Evolutionary conservation across 2,888 invertebrate species (phyloP).

Genomic region (Chirona hameri): DNA sequence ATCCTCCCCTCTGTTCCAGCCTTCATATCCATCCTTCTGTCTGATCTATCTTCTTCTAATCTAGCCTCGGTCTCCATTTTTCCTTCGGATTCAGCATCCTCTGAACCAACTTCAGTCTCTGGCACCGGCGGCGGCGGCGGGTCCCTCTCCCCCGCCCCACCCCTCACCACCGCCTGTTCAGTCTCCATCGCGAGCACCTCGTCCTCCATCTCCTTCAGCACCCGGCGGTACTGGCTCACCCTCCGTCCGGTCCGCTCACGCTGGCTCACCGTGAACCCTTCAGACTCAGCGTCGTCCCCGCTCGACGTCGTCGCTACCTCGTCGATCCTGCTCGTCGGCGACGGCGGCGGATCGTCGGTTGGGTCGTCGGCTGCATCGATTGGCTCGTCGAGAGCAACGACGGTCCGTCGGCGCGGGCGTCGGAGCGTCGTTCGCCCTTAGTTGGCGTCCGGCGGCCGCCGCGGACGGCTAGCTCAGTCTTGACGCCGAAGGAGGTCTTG

Average conservation of each 20-base stretch:
- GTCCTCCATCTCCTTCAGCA: not conserved
- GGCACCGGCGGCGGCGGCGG: too few species aligned
- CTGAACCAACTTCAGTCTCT: too few species aligned
- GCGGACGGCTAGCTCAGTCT: not conserved
- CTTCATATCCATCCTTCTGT: too few species aligned
- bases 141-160: not conserved
- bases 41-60: too few species aligned
- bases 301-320: not conserved
- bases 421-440: not conserved
- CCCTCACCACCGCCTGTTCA: not conserved
- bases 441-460: not conserved
- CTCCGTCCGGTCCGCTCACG: not conserved
- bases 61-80: too few species aligned
- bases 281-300: not conserved
- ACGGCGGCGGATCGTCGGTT: not conserved
- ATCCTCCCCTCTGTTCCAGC: too few species aligned
- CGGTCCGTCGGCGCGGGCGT: not conserved
- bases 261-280: not conserved
- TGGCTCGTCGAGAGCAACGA: not conserved
- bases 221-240: not conserved
- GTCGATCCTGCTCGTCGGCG: not conserved
- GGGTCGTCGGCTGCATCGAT: too few species aligned
- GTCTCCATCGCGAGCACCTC: not conserved
- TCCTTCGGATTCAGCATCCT: too few species aligned
- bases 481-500: constrained; percentile 1